A percentile compares a stretch with the other conserved stretches of the same genome.
Conservation (phyloP, 2,888 invertebrate genomes). For the Drosophila hamatofila region DNA sequence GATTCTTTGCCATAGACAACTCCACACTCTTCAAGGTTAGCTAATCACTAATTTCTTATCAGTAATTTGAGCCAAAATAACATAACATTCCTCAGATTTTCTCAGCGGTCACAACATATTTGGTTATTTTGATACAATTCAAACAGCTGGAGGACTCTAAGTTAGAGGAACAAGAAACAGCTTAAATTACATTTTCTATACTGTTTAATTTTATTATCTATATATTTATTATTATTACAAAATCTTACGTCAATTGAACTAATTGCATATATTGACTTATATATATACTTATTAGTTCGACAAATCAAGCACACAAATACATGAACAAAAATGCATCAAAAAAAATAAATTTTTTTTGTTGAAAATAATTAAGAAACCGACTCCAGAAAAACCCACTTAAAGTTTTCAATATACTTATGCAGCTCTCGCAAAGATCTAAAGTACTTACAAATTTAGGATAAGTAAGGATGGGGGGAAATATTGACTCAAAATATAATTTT, state of each 20-base stretch:
- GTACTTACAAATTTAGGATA: constrained; percentile 23
- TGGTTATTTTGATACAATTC: constrained; percentile 84
- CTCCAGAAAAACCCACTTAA: constrained; percentile 34
- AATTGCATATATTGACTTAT: constrained; percentile 48
- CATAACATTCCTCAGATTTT: constrained; percentile 76
- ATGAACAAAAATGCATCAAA: constrained; percentile 32
- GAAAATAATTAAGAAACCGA: constrained; percentile 62
- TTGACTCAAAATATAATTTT: constrained; percentile 12
- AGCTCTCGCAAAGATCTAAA: constrained; percentile 17
- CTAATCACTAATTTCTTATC: not conserved
- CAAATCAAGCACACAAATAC: constrained; percentile 31
- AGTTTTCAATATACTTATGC: constrained; percentile 37
- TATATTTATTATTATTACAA: constrained; percentile 61
- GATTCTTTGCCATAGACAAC: constrained; percentile 84
- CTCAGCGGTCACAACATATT: constrained; percentile 84
- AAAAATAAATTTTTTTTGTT: constrained; percentile 15
- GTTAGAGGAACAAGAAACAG: constrained; percentile 55
- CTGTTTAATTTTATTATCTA: constrained; percentile 51
- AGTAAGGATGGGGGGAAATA: constrained; percentile 1
- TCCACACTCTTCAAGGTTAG: constrained; percentile 84
- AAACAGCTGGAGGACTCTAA: constrained; percentile 84
- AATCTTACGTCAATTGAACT: constrained; percentile 69
- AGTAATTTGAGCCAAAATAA: not conserved
- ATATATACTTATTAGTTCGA: constrained; percentile 33
- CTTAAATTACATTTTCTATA: constrained; percentile 16